Conservation (phyloP, 2,113 vertebrate species). For the Numenius arquata region DNA sequence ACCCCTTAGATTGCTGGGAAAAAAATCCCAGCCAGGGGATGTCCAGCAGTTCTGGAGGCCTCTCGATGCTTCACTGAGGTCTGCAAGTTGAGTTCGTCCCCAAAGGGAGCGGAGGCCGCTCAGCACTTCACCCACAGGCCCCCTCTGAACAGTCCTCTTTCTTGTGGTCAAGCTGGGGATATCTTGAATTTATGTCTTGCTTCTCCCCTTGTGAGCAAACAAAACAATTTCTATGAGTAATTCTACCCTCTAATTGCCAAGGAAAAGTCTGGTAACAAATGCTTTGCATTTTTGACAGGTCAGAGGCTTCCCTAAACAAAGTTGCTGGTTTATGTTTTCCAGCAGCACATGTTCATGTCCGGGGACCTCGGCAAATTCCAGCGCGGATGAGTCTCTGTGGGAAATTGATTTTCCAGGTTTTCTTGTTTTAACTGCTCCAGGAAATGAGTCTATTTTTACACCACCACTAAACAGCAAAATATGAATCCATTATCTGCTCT, state of each 20-base stretch:
- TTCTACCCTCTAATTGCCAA: constrained; percentile 37
- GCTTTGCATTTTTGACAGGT: constrained; percentile 53
- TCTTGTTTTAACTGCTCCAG: constrained; percentile 36
- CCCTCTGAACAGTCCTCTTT: not conserved
- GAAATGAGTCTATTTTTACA: constrained; percentile 60
- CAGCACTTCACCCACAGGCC: not conserved
- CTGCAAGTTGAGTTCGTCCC: not conserved
- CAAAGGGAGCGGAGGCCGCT: not conserved
- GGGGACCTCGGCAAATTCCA: constrained; percentile 30
- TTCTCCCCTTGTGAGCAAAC: constrained; percentile 29
- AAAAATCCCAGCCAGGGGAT: not conserved
- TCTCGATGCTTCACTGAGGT: not conserved
- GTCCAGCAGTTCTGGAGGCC: not conserved
- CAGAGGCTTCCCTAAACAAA: constrained; percentile 61
- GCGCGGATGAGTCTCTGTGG: constrained; percentile 35
- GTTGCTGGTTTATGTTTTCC: constrained; percentile 1
- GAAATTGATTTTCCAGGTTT: constrained; percentile 39
- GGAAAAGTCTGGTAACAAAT: constrained; percentile 53
- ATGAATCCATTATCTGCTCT: not conserved
- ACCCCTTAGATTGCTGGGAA: not conserved
- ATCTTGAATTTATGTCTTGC: constrained; percentile 37
- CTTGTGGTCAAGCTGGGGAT: constrained; percentile 14
- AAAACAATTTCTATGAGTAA: constrained; percentile 47
- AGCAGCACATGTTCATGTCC: constrained; percentile 32
- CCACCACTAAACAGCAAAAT: not conserved